Evolutionary conservation across 1,140 invertebrate genomes (phyloP), one percentile per base, ranked within the genome.

Genomic region (Holotrichia oblita): DNA sequence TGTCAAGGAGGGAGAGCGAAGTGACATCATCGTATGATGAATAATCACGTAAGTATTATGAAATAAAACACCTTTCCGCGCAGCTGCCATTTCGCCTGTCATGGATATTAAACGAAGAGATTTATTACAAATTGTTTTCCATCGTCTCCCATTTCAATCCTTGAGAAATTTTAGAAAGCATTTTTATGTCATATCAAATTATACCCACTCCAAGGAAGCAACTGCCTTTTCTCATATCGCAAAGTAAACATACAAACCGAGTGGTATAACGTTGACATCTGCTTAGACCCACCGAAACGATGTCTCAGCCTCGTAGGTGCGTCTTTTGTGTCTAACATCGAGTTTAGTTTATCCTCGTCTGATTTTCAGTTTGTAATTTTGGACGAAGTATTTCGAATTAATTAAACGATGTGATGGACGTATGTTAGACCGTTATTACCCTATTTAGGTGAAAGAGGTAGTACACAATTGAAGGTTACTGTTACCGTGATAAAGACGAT

Each of bases 101-200:
- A 34, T 4, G 4, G 27, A 34, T 34, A 34, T 34, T 34, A 17
- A 55, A 55, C 14, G 14, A 55, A 55, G 48, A 55, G 48, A 55
- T 55, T 17, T 55, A 55, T 55, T 55, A 55, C 48, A 55, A 55
- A 55, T 55, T 22, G 20, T 10, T 69, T 69, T 69, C 22, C 61
- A 27, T 69, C 12, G 27, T 27, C 22, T 69, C 1, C 9, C 12
- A 69, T 69, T 69, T 69, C 61, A 69, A 69, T 69, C 20, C 61
- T 9, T 24, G 24, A 69, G 61, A 27, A 69, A 34, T 27, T 22
- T 9, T 22, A 69, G 24, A 69, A 69, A 69, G 61, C 61, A 27
- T 69, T 27, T 22, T 69, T 27, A 69, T 27, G 61, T 69, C 27
- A 27, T 34, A 24, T 69, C 27, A 10, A 69, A 10, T 27, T 69